Base-by-base conservation (phyloP, 2,888 invertebrate genomes). In the Tetrapedia diversipes region DNA sequence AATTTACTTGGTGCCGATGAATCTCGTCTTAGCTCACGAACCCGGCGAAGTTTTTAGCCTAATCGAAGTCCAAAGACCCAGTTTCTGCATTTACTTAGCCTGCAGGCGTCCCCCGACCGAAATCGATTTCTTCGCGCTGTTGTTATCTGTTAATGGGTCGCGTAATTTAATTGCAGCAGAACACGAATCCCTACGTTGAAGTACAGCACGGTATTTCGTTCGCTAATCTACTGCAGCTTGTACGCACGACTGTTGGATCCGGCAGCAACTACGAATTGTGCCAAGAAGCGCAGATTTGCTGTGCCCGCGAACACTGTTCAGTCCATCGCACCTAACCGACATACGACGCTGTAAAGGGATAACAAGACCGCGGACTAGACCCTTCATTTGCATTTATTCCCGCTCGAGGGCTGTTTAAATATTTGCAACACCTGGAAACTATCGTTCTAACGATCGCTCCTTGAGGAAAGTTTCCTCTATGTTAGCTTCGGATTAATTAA, bases 371-470 rank as follows among this genome's bases (percentile, higher is more conserved):
- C 64, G 74, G 76, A 83, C 19, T 83, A 76, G 64, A 54, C 69
- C 79, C 84, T 85, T 84, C 86, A 86, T 88, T 86, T 88, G 84
- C 87, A 87, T 88, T 86, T 83, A 86, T 88, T 86, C 82, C 78
- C 64, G 76, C 29, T 59, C 41, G 29, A 37, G 53, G 34, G 11
- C 54, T 53, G 53, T 7, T 69, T 59, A 64, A 69, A 59, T 69
- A 64, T 64, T 69, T 59, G 45, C 45, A 4, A 19, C 11, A 27
- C 8, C 29, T 19, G n/a, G 22, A 32, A 22, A 41, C 47, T 19
- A n/a, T 51, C 22, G 29, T 34, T 37, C 16, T 8, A 7, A 19
- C 22, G 1, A 11, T 8, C 4, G 22, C 34, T 27, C 59, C 10
- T 37, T 39, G 14, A 49, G 22, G 37, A 49, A 49, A 32, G 32